Percentiles rank a stretch among this genome's conserved stretches.
These are phyloP conservation scores for Podocnemis expansa DNA, from an alignment of 2,113 vertebrate genomes.

Conservation along the genomic window DNA sequence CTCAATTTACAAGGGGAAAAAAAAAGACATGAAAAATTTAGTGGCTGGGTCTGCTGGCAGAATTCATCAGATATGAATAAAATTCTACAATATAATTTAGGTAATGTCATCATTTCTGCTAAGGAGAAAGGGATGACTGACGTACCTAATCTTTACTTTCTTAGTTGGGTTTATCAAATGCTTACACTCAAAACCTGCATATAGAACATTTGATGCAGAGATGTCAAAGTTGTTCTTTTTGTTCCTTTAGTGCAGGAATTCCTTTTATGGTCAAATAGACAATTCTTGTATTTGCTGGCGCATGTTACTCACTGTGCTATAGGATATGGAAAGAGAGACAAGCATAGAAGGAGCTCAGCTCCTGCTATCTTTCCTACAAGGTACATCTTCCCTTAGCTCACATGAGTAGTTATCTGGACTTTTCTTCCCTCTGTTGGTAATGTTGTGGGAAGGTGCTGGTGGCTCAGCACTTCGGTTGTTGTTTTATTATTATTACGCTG, in stretches of 20 bases:
- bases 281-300: neutral
- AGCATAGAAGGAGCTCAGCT: neutral
- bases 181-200: neutral
- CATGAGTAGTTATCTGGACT: neutral
- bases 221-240: neutral
- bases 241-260: neutral
- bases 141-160: neutral
- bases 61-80: neutral
- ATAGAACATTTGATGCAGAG: neutral
- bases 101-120: neutral
- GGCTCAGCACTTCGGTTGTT: neutral
- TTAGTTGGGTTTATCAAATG: neutral
- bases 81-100: neutral
- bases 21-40: neutral
- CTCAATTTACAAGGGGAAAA: conserved; percentile 33
- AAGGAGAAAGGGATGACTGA: accelerated
- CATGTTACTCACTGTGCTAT: neutral
- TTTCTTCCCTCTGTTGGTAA: neutral
- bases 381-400: neutral
- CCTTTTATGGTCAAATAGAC: neutral
- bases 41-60: neutral
- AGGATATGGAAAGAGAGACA: neutral
- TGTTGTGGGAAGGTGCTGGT: neutral
- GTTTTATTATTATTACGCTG: accelerated
- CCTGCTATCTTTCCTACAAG: neutral